A percentile compares a stretch with the other conserved stretches of the same genome.
These are phyloP conservation scores for Ianthella basta DNA, from an alignment of 37 sponge, comb jelly and placozoan species.

Conservation along the genomic window DNA sequence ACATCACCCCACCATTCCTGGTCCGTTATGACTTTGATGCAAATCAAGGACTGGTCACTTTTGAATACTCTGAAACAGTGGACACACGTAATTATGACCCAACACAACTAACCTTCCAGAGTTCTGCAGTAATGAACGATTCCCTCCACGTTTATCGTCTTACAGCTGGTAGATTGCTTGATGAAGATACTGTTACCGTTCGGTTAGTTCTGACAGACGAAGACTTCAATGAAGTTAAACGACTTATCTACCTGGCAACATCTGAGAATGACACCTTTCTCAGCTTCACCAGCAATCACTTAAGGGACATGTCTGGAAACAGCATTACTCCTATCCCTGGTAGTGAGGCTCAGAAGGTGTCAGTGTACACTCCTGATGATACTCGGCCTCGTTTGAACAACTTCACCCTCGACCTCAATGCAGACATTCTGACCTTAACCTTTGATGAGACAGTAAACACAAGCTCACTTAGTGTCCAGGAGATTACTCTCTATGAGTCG, in stretches of 20 bases:
- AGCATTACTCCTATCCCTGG: conserved; percentile 29
- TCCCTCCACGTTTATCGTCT: conserved; percentile 34
- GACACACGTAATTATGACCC: conserved; percentile 62
- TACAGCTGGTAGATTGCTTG: conserved; percentile 59
- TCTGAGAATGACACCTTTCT: conserved; percentile 64
- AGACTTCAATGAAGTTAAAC: conserved; percentile 87
- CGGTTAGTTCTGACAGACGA: conserved; percentile 45
- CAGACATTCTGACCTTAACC: conserved; percentile 65
- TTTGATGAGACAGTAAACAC: conserved; percentile 92
- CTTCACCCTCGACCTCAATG: conserved; percentile 80
- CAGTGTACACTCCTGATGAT: conserved; percentile 62
- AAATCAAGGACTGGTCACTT: conserved; percentile 62
- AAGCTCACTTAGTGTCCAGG: conserved; percentile 41
- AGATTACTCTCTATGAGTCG: conserved; percentile 60
- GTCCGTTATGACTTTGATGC: conserved; percentile 68
- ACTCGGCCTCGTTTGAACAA: conserved; percentile 62
- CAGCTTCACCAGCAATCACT: conserved; percentile 45
- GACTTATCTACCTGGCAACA: conserved; percentile 71
- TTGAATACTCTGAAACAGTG: conserved; percentile 86
- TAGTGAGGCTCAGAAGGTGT: conserved; percentile 39
- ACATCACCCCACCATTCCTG: conserved; percentile 68
- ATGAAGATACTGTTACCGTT: conserved; percentile 55
- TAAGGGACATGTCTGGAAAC: conserved; percentile 84
- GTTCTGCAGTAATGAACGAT: conserved; percentile 16
- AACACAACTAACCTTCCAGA: conserved; percentile 74